A percentile compares a stretch with the other conserved stretches of the same genome.
Conservation (phyloP, 1,140 invertebrate genomes). For the Zelostemma sp. region DNA sequence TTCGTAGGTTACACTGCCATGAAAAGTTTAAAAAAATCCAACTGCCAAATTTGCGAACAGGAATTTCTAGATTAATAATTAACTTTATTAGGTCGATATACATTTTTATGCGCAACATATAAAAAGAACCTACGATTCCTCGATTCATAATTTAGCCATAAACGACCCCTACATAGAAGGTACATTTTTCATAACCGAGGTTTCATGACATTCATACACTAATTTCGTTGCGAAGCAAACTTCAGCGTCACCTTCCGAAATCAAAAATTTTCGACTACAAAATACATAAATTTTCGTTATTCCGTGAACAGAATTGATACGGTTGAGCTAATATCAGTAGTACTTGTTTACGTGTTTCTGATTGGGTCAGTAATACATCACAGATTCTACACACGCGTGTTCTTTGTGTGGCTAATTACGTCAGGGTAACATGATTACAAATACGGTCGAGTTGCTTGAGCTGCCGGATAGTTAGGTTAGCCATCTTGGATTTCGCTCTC, state of each 20-base stretch:
- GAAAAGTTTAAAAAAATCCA: no score
- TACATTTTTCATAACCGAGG: no score
- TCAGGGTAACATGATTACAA: constrained; percentile 25
- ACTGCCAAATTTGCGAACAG: no score
- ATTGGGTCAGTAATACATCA: constrained; percentile 1
- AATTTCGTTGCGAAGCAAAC: background rate
- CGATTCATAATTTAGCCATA: no score
- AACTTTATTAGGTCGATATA: no score
- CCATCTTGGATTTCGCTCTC: constrained; percentile 6
- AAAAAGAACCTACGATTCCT: no score
- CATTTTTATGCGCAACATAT: no score
- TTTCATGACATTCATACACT: background rate
- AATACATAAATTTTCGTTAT: background rate
- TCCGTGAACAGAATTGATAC: background rate
- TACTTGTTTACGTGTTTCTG: background rate
- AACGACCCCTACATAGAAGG: no score
- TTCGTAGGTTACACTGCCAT: no score
- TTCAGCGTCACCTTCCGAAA: no score
- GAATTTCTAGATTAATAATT: no score
- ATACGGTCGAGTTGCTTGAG: constrained; percentile 23
- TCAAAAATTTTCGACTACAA: no score
- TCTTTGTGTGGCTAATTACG: constrained; percentile 22
- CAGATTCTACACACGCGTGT: constrained; percentile 1
- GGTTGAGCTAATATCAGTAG: background rate
- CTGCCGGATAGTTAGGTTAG: constrained; percentile 10